A percentile compares a stretch with the other conserved stretches of the same genome.
Evolutionary conservation across 1,140 invertebrate genomes (phyloP).

Genomic region (Hyles euphorbiae): DNA sequence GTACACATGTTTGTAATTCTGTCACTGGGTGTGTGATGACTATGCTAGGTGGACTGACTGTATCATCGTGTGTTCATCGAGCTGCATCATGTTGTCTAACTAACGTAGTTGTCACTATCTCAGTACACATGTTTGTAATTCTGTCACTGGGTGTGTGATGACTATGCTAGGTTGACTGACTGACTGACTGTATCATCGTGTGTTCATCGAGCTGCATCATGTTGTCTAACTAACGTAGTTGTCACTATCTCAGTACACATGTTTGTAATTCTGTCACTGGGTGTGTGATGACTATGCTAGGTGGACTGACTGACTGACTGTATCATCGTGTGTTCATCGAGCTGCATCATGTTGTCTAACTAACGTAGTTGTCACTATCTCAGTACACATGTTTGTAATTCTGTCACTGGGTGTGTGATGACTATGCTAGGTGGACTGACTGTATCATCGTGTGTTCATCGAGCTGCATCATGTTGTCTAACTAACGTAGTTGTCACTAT

Average conservation of each 20-base stretch:
- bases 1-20: slow-evolving; percentile 24
- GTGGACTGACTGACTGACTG: not conserved
- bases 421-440: slow-evolving; percentile 3
- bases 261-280: slow-evolving; percentile 31
- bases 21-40: slow-evolving; percentile 24
- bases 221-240: too few relatives aligned
- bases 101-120: slow-evolving; percentile 17
- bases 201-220: slow-evolving; percentile 10
- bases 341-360: slow-evolving; percentile 4
- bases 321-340: not conserved
- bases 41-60: not conserved
- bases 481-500: slow-evolving; percentile 17
- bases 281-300: slow-evolving; percentile 20
- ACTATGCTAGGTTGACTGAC: too few relatives aligned
- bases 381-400: slow-evolving; percentile 27
- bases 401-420: slow-evolving; percentile 26
- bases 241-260: slow-evolving; percentile 9
- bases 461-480: slow-evolving; percentile 1
- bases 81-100: not conserved
- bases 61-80: not conserved
- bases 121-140: too few relatives aligned
- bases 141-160: too few relatives aligned
- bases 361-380: slow-evolving; percentile 12
- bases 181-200: slow-evolving; percentile 8
- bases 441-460: slow-evolving; percentile 1